Evolutionary conservation across 2,113 vertebrate genomes (phyloP).

Genomic region (Psilopsiagon aurifrons): DNA sequence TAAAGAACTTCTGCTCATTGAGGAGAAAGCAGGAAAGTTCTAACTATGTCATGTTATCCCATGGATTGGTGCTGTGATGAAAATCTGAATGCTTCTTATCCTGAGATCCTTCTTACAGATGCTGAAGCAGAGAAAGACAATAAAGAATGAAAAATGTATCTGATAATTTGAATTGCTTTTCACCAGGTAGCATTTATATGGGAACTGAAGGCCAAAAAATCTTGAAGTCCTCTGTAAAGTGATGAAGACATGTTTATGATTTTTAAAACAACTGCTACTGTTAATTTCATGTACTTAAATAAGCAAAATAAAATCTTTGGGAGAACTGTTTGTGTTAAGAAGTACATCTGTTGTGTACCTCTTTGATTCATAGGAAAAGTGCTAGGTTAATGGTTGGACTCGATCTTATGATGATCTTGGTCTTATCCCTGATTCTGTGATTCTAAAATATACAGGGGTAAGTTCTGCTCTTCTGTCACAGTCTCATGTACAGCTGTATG

Average conservation of each 20-base stretch:
- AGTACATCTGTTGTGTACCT: background rate
- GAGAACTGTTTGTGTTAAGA: background rate
- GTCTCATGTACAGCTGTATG: rapidly evolving
- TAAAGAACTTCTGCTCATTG: background rate
- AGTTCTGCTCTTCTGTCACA: background rate
- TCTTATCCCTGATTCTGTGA: background rate
- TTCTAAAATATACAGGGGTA: background rate
- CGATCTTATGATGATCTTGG: background rate
- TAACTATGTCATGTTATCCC: background rate
- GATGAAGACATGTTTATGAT: background rate
- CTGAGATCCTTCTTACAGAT: background rate
- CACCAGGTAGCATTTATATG: background rate
- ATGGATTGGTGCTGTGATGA: background rate
- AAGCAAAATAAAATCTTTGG: background rate
- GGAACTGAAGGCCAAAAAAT: background rate
- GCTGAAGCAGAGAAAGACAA: background rate
- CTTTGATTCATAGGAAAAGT: background rate
- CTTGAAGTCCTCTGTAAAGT: background rate
- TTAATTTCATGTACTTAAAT: background rate
- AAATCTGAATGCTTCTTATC: background rate
- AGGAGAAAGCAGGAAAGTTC: background rate
- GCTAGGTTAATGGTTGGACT: background rate
- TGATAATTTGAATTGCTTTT: background rate
- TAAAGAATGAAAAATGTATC: background rate
- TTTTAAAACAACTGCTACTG: background rate